These are phyloP conservation scores for Conchocele bisecta DNA, from an alignment of 2,888 invertebrate species.

Conservation along the genomic window DNA sequence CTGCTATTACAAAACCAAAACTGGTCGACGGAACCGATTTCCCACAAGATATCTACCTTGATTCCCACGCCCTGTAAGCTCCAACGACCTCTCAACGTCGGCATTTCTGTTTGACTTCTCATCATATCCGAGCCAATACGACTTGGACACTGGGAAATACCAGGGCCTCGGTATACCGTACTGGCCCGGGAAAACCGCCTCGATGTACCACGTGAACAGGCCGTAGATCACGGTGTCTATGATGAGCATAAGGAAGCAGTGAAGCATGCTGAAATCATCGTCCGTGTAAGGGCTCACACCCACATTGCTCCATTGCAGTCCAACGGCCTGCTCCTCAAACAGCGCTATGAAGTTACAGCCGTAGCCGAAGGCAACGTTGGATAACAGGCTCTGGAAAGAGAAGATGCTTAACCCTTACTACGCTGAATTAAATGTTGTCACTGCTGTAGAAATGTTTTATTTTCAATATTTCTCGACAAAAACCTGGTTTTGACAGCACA, in stretches of 20 bases:
- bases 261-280: conserved; percentile 86
- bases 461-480: too few relatives aligned
- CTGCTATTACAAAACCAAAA: too few relatives aligned
- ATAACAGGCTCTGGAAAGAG: conserved; percentile 87
- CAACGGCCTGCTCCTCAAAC: conserved; percentile 87
- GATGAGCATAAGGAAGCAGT: conserved; percentile 88
- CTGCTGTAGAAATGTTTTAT: too few relatives aligned
- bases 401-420: too few relatives aligned
- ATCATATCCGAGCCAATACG: conserved; percentile 84
- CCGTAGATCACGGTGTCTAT: conserved; percentile 86
- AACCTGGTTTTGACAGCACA: too few relatives aligned
- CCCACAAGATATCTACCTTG: too few relatives aligned
- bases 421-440: too few relatives aligned
- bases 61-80: too few relatives aligned
- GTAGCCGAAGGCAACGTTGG: conserved; percentile 92
- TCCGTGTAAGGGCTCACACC: conserved; percentile 85
- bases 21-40: too few relatives aligned
- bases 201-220: conserved; percentile 86
- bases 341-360: conserved; percentile 89
- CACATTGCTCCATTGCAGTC: conserved; percentile 86
- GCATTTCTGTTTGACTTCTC: too few relatives aligned
- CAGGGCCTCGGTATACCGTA: conserved; percentile 85
- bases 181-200: conserved; percentile 86
- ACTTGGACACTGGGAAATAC: conserved; percentile 85
- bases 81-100: too few relatives aligned